Base-by-base conservation (phyloP, 2,797 vertebrate species). In the Heliangelus exortis region DNA sequence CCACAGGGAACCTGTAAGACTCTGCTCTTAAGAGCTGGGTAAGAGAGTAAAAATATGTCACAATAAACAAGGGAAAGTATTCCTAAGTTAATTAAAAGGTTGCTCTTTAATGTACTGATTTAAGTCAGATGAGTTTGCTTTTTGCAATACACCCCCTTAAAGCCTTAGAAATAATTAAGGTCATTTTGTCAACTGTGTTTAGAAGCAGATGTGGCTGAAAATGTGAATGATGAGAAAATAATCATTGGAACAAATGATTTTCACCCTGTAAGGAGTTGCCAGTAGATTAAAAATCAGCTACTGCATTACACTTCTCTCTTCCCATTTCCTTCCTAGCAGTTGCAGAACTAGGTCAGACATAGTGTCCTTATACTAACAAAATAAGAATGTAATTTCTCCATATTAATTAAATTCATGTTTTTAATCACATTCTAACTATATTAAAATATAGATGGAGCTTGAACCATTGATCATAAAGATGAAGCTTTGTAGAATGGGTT, bases 41-140 rank as follows among this genome's bases (percentile, higher is more conserved):
- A 91, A 57, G 54, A 71, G 7, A 41, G 10, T 18, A 17, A 75
- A 80, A 93, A 81, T 50, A 89, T 84, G 72, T 79, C 73, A 62
- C 47, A 80, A 72, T 62, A 82, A 94, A 80, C 68, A 66, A 71
- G 26, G 29, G 13, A 62, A 75, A 87, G 55, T 26, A 87, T 88
- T 91, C 31, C 55, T 19, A 45, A 95, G 41, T 80, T 95, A 87
- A 94, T 95, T 87, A 65, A 87, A 95, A 87, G 22, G 22, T 36
- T 72, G 31, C 57, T 77, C 41, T 73, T 88, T 75, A 92, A 81
- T 9, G 7, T 67, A 71, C 47, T 85, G 63, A 71, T 77, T 65
- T 68, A 87, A 89, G 57, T 58, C 88, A 69, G 62, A 57, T 74
- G 20, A 15, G 36, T 66, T 90, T 87, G 33, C n/a, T 82, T 73